phyloP scores from a whole-genome alignment of 2,888 invertebrate genomes.

The Carabus problematicus region DNA sequence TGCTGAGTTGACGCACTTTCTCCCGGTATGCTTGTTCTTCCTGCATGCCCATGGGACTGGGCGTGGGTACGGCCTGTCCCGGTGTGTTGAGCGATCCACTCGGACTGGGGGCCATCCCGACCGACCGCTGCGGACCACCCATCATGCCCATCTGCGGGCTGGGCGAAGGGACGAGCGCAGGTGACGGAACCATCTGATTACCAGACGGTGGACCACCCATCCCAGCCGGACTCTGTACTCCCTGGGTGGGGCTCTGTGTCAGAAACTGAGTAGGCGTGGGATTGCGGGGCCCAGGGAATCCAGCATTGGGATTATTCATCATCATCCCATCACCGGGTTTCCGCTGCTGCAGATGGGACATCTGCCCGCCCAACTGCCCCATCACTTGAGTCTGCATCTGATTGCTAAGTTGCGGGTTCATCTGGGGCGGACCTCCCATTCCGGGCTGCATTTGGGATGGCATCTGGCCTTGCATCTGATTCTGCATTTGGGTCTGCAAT shows the following conservation, averaged over 20 bases:
- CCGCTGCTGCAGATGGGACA: slow-evolving; percentile 48
- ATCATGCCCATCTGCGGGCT: slow-evolving; percentile 67
- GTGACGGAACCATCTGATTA: slow-evolving; percentile 74
- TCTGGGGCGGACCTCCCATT: slow-evolving; percentile 53
- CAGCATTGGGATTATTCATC: slow-evolving; percentile 59
- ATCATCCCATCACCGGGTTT: slow-evolving; percentile 54
- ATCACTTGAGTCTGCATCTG: slow-evolving; percentile 51
- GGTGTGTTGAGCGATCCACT: slow-evolving; percentile 86
- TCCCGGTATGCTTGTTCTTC: slow-evolving; percentile 93
- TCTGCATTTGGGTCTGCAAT: slow-evolving; percentile 33
- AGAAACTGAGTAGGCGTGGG: slow-evolving; percentile 79
- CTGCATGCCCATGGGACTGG: slow-evolving; percentile 70
- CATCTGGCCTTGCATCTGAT: slow-evolving; percentile 50
- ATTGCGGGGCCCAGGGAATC: slow-evolving; percentile 59
- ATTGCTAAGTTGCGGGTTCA: slow-evolving; percentile 49
- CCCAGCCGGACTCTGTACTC: slow-evolving; percentile 74
- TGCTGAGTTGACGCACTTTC: slow-evolving; percentile 90
- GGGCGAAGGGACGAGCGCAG: slow-evolving; percentile 71
- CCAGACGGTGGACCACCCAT: slow-evolving; percentile 58
- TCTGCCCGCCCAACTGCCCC: slow-evolving; percentile 59
- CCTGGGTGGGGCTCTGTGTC: slow-evolving; percentile 80
- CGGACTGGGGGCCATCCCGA: slow-evolving; percentile 78
- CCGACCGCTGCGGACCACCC: slow-evolving; percentile 47
- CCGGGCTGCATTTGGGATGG: slow-evolving; percentile 56
- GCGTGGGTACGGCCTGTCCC: slow-evolving; percentile 62